A percentile compares a stretch with the other conserved stretches of the same genome.
phyloP scores from a whole-genome alignment of 1,140 invertebrate genomes.

The Conus ventricosus region DNA sequence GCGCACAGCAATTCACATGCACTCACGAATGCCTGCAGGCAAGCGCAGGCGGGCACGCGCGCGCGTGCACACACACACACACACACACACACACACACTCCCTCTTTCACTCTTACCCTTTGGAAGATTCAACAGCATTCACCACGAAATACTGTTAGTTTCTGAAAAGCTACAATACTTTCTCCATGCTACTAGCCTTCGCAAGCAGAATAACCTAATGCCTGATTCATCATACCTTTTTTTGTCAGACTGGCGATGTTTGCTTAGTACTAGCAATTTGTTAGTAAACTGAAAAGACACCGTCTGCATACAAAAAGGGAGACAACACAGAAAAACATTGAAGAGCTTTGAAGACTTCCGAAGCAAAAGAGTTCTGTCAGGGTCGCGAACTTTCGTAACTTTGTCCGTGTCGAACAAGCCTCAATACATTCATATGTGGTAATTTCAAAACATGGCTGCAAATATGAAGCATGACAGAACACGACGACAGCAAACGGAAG shows the following conservation, averaged over 20 bases:
- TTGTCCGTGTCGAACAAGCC: neutral
- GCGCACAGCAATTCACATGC: too few species aligned
- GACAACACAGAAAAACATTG: neutral
- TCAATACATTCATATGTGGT: neutral
- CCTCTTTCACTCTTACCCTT: too few species aligned
- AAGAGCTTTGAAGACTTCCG: neutral
- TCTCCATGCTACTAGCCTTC: too few species aligned
- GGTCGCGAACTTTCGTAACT: neutral
- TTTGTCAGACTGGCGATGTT: neutral
- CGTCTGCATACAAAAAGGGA: slow-evolving; percentile 29
- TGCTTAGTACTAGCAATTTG: neutral
- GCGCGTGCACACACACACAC: too few species aligned
- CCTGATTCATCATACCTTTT: neutral
- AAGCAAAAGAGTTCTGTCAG: neutral
- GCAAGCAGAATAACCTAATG: too few species aligned
- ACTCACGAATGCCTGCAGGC: too few species aligned
- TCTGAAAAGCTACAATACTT: too few species aligned
- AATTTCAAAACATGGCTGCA: slow-evolving; percentile 19
- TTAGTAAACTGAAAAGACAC: neutral
- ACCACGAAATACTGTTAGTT: too few species aligned
- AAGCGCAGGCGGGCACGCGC: too few species aligned
- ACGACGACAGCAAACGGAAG: slow-evolving; percentile 20
- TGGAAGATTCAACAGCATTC: too few species aligned
- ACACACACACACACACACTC: too few species aligned
- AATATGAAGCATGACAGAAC: slow-evolving; percentile 50